Evolutionary conservation across 1,140 invertebrate species (phyloP), one percentile per base, ranked within the genome.

Genomic region (Bombus fervidus): DNA sequence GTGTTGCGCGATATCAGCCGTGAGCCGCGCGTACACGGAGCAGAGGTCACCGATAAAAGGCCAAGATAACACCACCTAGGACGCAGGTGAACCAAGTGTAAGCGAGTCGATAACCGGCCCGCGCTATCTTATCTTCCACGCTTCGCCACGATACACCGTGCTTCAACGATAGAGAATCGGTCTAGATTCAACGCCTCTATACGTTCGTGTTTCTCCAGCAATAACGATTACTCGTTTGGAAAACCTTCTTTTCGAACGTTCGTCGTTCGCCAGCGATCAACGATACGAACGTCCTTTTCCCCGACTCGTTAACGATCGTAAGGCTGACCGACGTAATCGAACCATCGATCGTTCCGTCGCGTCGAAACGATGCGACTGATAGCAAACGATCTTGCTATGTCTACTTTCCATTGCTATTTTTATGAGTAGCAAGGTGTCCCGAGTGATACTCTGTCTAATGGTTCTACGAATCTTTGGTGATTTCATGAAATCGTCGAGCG

Each of bases 31-130:
- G 89, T 79, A 74, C 75, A 66, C 87, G 91, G 92, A 91, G 89
- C 92, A 93, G 92, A 91, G 92, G 92, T 93, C 92, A 93, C n/a
- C 89, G 92, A 93, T 93, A 93, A 93, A 93, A 93, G 83, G 74
- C 87, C 82, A 72, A 88, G 92, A 93, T 93, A 93, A 92, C 86
- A 71, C 53, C 85, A 90, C 85, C 88, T 85, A 78, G 85, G 86
- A 87, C 88, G 89, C 92, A 93, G 92, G 92, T 93, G 92, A 93
- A 93, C 90, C 59, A 75, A 92, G 86, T 87, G 91, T 93, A 91
- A 89, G 84, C 88, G 87, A 89, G 90, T 88, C 90, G 90, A 91
- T 91, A 91, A 89, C 90, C 90, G 90, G 83, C 89, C 89, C 87
- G 18, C 25, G 86, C 86, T 91, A 92, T 93, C 91, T 92, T 93